These are phyloP conservation scores for Hylia prasina DNA, from an alignment of 2,113 vertebrate genomes.

Conservation along the genomic window DNA sequence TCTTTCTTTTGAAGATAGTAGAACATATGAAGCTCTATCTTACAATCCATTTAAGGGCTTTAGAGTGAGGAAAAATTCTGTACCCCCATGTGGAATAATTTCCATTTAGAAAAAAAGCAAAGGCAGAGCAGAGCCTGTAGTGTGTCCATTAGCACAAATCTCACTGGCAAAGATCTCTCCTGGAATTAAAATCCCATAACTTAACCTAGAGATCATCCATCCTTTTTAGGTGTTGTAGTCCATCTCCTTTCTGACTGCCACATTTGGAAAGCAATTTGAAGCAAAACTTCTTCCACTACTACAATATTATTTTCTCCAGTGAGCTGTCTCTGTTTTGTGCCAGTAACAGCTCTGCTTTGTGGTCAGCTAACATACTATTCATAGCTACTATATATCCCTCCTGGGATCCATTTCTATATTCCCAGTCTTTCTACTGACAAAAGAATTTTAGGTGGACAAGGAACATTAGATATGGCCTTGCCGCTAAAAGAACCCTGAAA, in stretches of 20 bases:
- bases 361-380: slow-evolving; percentile 23
- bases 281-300: slow-evolving; percentile 11
- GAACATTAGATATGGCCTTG: neutral
- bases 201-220: neutral
- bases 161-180: neutral
- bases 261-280: slow-evolving; percentile 48
- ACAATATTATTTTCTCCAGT: slow-evolving; percentile 33
- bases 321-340: slow-evolving; percentile 47
- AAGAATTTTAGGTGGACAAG: slow-evolving; percentile 24
- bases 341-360: slow-evolving; percentile 45
- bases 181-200: neutral
- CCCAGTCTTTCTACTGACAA: slow-evolving; percentile 5
- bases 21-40: neutral
- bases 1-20: neutral
- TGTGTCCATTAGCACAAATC: neutral
- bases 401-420: slow-evolving; percentile 28
- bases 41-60: neutral
- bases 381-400: slow-evolving; percentile 31
- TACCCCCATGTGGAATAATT: neutral
- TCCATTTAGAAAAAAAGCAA: neutral
- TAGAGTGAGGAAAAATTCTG: neutral
- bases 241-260: slow-evolving; percentile 18
- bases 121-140: neutral
- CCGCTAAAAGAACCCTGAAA: neutral
- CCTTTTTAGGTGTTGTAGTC: neutral